Evolutionary conservation across 2,797 vertebrate species (phyloP).

Genomic region (Mormyrus hasselquistii): DNA sequence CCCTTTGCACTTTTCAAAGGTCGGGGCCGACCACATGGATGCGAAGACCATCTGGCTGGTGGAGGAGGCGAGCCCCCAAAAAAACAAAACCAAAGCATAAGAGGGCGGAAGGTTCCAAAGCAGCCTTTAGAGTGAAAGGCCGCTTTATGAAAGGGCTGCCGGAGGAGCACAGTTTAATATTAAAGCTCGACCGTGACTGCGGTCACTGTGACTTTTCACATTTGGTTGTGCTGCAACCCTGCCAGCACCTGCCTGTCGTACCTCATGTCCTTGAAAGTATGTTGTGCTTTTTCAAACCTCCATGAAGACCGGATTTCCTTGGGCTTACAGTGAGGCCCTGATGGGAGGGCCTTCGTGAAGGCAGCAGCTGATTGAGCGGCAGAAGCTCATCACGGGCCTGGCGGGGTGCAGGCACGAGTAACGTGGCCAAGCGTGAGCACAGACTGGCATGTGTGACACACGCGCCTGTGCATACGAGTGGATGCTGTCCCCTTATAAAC

Average conservation of each 20-base stretch:
- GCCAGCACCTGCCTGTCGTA: background rate
- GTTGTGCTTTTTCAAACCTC: background rate
- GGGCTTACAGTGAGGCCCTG: background rate
- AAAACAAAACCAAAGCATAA: background rate
- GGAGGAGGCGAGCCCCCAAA: background rate
- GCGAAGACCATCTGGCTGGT: slow-evolving; percentile 23
- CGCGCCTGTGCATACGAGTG: background rate
- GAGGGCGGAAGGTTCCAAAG: background rate
- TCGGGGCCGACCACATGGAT: background rate
- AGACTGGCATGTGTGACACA: background rate
- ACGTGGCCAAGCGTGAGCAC: background rate
- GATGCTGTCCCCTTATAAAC: background rate
- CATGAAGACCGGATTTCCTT: background rate
- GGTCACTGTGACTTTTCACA: background rate
- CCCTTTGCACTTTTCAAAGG: slow-evolving; percentile 30
- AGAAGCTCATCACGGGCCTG: background rate
- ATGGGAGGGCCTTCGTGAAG: background rate
- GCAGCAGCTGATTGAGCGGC: background rate
- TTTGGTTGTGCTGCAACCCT: background rate
- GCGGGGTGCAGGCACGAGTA: background rate
- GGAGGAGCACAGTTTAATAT: background rate
- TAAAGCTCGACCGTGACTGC: background rate
- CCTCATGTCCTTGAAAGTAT: background rate
- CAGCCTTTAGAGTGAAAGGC: background rate
- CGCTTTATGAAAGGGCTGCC: background rate